phyloP scores from a whole-genome alignment of 2,797 vertebrate genomes.

The Stomatorhinus walkeri region DNA sequence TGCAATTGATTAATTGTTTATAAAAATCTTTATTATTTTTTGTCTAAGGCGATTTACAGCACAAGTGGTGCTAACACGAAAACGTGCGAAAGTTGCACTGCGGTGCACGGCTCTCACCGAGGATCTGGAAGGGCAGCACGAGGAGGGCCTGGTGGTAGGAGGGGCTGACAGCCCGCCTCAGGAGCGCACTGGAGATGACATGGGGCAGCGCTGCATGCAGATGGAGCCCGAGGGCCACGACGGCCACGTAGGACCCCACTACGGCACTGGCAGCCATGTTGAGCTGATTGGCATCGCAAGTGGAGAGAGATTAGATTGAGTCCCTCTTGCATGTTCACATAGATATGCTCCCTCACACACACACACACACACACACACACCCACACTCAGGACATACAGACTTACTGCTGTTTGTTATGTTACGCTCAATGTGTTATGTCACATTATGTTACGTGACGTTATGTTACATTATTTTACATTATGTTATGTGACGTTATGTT shows the following conservation, averaged over 20 bases:
- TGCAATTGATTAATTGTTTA: background rate
- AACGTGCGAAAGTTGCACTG: background rate
- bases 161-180: slow-evolving; percentile 22
- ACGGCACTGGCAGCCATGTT: slow-evolving; percentile 24
- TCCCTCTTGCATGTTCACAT: background rate
- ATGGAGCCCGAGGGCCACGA: slow-evolving; percentile 11
- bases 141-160: slow-evolving; percentile 18
- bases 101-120: slow-evolving; percentile 5
- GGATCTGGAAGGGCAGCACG: slow-evolving; percentile 24
- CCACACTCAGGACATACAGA: background rate
- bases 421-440: background rate
- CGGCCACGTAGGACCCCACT: slow-evolving; percentile 23
- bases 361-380: background rate
- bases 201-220: slow-evolving; percentile 17
- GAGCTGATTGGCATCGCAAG: slow-evolving; percentile 12
- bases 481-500: background rate
- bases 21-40: background rate
- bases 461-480: background rate
- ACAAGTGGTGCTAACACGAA: background rate
- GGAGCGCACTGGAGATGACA: slow-evolving; percentile 22
- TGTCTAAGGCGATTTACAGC: background rate
- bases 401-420: background rate
- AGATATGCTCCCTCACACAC: background rate
- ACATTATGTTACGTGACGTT: background rate
- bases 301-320: background rate